Percentiles rank a stretch among this genome's conserved stretches.
phyloP scores from a whole-genome alignment of 1,140 invertebrate species.

The Drosophila prosaltans region DNA sequence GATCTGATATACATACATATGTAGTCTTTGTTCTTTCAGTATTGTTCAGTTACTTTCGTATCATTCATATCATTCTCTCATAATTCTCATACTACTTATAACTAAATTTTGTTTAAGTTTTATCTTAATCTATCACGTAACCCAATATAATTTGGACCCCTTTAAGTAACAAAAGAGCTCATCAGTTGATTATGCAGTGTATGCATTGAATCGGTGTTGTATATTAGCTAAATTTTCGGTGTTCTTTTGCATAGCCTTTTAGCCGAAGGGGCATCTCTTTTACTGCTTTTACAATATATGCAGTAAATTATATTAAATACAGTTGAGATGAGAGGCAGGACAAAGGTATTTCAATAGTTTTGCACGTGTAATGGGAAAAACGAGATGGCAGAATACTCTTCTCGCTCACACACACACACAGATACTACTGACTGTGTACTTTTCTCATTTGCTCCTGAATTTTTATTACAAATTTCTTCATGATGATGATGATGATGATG shows the following conservation, averaged over 20 bases:
- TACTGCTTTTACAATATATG: background rate
- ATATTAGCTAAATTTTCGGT: background rate
- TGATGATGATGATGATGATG: conserved; percentile 52
- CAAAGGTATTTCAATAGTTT: conserved; percentile 70
- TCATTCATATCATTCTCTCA: too few relatives aligned
- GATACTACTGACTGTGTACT: conserved; percentile 46
- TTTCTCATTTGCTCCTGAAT: conserved; percentile 80
- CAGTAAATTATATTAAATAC: conserved; percentile 10
- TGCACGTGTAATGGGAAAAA: conserved; percentile 64
- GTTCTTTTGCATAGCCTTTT: background rate
- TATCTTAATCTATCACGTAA: too few relatives aligned
- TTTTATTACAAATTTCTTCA: conserved; percentile 81
- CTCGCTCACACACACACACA: background rate
- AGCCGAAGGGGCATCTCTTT: background rate
- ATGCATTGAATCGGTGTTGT: background rate
- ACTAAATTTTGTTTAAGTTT: too few relatives aligned
- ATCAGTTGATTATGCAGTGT: background rate
- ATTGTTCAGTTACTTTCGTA: too few relatives aligned
- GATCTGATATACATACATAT: too few relatives aligned
- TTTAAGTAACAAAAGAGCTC: too few relatives aligned
- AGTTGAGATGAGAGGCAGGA: background rate
- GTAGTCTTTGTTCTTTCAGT: too few relatives aligned
- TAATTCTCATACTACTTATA: too few relatives aligned
- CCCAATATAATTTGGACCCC: too few relatives aligned
- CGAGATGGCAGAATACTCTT: background rate